Conservation (phyloP, 1,140 invertebrate genomes). For the Fopius arisanus region DNA sequence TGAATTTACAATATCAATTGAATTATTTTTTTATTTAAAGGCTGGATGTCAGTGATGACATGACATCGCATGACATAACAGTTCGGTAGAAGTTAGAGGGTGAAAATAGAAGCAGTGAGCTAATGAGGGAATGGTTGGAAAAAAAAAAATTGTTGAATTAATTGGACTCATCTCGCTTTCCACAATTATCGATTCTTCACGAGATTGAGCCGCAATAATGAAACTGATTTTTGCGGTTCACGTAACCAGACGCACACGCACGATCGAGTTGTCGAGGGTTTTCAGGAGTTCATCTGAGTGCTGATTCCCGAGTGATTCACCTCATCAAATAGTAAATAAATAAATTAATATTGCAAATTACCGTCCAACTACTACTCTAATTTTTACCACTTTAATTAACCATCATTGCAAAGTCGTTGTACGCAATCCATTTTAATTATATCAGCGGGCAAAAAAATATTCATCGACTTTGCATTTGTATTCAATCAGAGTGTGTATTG, state of each 20-base stretch:
- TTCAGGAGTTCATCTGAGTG: constrained; percentile 50
- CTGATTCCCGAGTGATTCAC: background rate
- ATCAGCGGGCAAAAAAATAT: background rate
- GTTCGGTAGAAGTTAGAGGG: too few relatives aligned
- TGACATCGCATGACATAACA: too few relatives aligned
- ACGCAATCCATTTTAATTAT: background rate
- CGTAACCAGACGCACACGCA: constrained; percentile 46
- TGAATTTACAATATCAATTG: too few relatives aligned
- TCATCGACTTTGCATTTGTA: constrained; percentile 7
- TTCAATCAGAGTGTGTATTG: background rate
- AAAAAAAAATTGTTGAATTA: constrained; percentile 32
- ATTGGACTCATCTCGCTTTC: constrained; percentile 38
- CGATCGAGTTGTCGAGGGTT: constrained; percentile 50
- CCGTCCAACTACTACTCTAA: background rate
- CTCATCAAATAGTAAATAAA: background rate
- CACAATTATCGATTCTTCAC: constrained; percentile 36
- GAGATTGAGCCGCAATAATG: constrained; percentile 46
- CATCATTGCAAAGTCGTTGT: background rate
- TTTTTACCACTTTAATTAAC: background rate
- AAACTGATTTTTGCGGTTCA: constrained; percentile 55
- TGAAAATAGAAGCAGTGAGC: background rate
- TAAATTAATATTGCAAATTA: background rate
- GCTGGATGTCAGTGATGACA: too few relatives aligned
- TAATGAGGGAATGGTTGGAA: constrained; percentile 14
- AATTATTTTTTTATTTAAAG: too few relatives aligned